Base-by-base conservation (phyloP, 1,140 invertebrate genomes). In the Brachionus koreanus region DNA sequence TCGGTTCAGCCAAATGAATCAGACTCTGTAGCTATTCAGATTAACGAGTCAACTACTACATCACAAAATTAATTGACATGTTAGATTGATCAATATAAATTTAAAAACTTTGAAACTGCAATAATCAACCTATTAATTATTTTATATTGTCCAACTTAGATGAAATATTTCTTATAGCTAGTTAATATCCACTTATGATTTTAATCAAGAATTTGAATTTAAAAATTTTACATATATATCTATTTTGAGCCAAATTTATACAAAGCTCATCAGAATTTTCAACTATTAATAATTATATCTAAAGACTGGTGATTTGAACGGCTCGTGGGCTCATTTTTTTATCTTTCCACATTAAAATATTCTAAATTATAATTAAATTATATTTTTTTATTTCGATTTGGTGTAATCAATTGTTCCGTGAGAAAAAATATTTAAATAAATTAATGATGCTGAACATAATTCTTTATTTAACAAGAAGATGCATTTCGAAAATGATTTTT, bases 11-110 rank as follows among this genome's bases (percentile, higher is more conserved):
- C 42, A 74, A 19, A 19, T 12, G 69, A 74, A 4, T 74, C 69
- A 5, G 69, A 74, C 0, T 74, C 69, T 25, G 25, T 74, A 13
- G 13, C 39, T 29, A 74, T 74, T 46, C 39, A 43, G 23, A 74
- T 74, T n/a, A 33, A 74, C 13, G 69, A 74, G 43, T 35, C 69
- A 12, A 74, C 23, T 46, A 10, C 19, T 23, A 74, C 69, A 74
- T 46, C 42, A 46, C 39, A 74, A 74, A 46, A 74, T 29, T 74
- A 46, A 46, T 23, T 37, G 10, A 19, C 33, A 19, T 69, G 23
- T 69, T 69, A 16, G 2, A 16, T 57, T 16, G 13, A 16, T 16
- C 13, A 57, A 57, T 52, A 69, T 39, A 7, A 57, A 57, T n/a
- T 16, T n/a, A 57, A 6, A 16, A 23, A 65, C n/a, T 65, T 65